Base-by-base conservation (phyloP, 2,888 invertebrate species). In the Rambutsinella grinnellia region DNA sequence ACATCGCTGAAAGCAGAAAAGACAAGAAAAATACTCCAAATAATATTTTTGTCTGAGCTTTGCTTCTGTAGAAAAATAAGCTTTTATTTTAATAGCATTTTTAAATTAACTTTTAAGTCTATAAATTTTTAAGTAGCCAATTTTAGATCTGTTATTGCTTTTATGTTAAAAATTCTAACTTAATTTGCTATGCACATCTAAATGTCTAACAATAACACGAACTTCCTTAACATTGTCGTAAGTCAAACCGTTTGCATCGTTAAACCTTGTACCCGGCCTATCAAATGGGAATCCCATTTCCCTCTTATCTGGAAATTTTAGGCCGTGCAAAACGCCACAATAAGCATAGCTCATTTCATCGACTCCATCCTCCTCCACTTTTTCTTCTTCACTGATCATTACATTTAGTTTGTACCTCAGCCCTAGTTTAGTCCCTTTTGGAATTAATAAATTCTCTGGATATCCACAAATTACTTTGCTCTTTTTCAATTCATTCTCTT, bases 201-300 rank as follows among this genome's bases (percentile, higher is more conserved):
- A n/a, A n/a, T n/a, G n/a, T n/a, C n/a, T n/a, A n/a, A n/a, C n/a
- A n/a, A n/a, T n/a, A n/a, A n/a, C n/a, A n/a, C n/a, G n/a, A n/a
- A n/a, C n/a, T n/a, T n/a, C n/a, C 90, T 85, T 92, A 89, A 89
- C 80, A 51, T 46, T 51, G 28, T 51, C 27, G 19, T 47, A 65
- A 3, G 3, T 13, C 10, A 19, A 28, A 17, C 61, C 61, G 6
- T 6, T 36, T 26, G 6, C 3, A 17, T 26, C 13, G 36, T n/a
- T 8, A 54, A 69, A 69, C 21, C 15, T 61, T 1, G 69, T 69
- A 8, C 69, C 69, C n/a, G 53, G 60, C 26, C 61, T 36, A 24
- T 61, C 61, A 54, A 69, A 69, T 13, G 69, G 68, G 17, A 68
- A 68, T 1, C 68, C 68, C 68, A 68, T 69, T 1, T 28, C 3